Evolutionary conservation across 2,888 invertebrate species (phyloP), one percentile per base, ranked within the genome.

Genomic region (Heliconius sara): DNA sequence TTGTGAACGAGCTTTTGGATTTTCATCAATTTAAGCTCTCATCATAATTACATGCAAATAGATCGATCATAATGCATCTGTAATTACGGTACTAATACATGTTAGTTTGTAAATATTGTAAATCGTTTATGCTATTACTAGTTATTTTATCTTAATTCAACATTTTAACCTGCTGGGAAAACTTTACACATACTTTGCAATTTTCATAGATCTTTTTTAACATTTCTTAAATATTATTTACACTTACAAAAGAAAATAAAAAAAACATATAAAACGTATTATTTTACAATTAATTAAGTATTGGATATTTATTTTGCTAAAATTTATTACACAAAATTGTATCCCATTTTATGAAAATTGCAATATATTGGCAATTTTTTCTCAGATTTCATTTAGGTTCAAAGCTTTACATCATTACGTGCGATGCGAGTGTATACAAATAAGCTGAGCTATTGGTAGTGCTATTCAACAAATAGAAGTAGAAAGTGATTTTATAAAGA

Each of bases 281-380:
- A 19, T 57, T 22, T 7, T 57, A 22, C 7, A 57, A 22, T 57
- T 57, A 22, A 57, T 57, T 22, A 57, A 7, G 3, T 60, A 13
- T 19, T 52, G 16, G 16, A 16, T 52, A 52, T 19, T 52, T 52
- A 60, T 60, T n/a, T n/a, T 60, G n/a, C n/a, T 60, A 60, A 60
- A 60, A 60, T n/a, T n/a, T n/a, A n/a, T 22, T n/a, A 9, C 9
- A 60, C n/a, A 7, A 22, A 57, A 60, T 39, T 52, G 19, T 6
- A 25, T 25, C 13, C 5, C 12, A 13, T 43, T 70, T n/a, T 12
- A 13, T 43, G 68, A 70, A 70, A 70, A 70, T n/a, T 70, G 68
- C 68, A 70, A 43, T 43, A 43, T n/a, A 16, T 70, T 70, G 68
- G 68, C 39, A 70, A 70, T 43, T 70, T 70, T 39, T 70, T 70